phyloP scores from a whole-genome alignment of 2,888 invertebrate species.

The Agrotis ipsilon region DNA sequence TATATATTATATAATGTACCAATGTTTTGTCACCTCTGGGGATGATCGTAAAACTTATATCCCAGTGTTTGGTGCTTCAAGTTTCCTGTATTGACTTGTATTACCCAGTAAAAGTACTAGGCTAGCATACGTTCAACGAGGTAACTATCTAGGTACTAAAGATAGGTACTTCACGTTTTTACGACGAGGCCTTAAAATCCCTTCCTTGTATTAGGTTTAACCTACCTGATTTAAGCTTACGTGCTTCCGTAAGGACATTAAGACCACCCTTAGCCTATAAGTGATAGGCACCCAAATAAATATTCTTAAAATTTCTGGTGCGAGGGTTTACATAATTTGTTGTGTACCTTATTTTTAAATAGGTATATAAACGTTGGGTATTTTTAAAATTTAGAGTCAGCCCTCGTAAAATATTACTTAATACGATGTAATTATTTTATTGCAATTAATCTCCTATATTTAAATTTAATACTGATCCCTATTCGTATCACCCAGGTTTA shows the following conservation, averaged over 20 bases:
- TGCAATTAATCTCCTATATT: too few relatives aligned
- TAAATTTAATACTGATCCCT: too few relatives aligned
- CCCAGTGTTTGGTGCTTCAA: too few relatives aligned
- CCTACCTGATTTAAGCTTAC: constrained; percentile 14
- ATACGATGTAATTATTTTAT: too few relatives aligned
- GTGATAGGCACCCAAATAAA: constrained; percentile 31
- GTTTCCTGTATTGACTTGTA: too few relatives aligned
- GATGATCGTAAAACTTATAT: too few relatives aligned
- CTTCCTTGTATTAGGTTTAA: constrained; percentile 20
- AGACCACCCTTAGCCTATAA: constrained; percentile 25
- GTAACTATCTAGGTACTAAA: not conserved
- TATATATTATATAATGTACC: too few relatives aligned
- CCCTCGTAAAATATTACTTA: too few relatives aligned
- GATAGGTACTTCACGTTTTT: constrained; percentile 21
- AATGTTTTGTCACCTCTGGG: too few relatives aligned
- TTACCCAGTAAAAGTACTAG: too few relatives aligned
- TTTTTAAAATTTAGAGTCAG: not conserved
- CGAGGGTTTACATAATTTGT: not conserved
- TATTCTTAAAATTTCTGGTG: constrained; percentile 12
- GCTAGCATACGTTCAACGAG: too few relatives aligned
- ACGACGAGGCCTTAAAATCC: constrained; percentile 17
- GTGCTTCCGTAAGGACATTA: constrained; percentile 24
- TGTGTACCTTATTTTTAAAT: not conserved
- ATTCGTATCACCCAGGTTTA: not conserved
- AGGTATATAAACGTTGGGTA: not conserved